A percentile compares a stretch with the other conserved stretches of the same genome.
Evolutionary conservation across 1,140 invertebrate species (phyloP).

Genomic region (Drosophila tropicalis): DNA sequence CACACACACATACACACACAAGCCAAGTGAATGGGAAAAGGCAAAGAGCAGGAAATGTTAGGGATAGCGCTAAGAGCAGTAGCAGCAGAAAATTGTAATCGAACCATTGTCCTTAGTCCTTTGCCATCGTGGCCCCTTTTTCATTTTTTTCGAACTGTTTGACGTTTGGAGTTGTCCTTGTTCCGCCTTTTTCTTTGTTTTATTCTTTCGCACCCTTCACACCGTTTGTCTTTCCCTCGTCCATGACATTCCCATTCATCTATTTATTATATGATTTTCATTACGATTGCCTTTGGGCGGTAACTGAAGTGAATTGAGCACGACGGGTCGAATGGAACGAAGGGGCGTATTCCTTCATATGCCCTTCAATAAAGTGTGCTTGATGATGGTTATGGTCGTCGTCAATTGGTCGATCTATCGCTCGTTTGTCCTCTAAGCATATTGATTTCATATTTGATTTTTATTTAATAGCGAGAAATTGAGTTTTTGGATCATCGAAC

Average conservation of each 20-base stretch:
- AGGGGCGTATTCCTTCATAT: conserved; percentile 31
- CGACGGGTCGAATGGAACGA: conserved; percentile 13
- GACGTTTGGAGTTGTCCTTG: neutral
- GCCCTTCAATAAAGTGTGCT: conserved; percentile 54
- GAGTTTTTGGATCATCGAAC: conserved; percentile 58
- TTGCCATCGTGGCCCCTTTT: neutral
- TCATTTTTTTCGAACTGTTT: neutral
- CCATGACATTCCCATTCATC: conserved; percentile 19
- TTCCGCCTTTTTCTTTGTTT: conserved; percentile 10
- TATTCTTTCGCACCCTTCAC: conserved; percentile 10
- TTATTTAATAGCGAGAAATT: conserved; percentile 68
- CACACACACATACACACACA: conserved; percentile 15
- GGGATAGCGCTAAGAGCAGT: neutral
- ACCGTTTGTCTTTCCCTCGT: conserved; percentile 5
- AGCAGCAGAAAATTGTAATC: conserved; percentile 46
- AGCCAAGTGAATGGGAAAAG: conserved; percentile 23
- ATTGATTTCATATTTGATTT: conserved; percentile 75
- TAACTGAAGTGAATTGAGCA: conserved; percentile 30
- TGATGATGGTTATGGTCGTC: neutral
- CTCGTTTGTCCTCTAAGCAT: conserved; percentile 37
- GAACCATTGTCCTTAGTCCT: conserved; percentile 18
- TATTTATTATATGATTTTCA: conserved; percentile 55
- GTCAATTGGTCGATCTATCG: neutral
- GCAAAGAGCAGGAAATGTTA: conserved; percentile 2
- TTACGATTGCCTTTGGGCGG: conserved; percentile 48